A percentile compares a stretch with the other conserved stretches of the same genome.
These are phyloP conservation scores for Cyrtorhinus lividipennis DNA, from an alignment of 1,140 invertebrate genomes.

Conservation along the genomic window DNA sequence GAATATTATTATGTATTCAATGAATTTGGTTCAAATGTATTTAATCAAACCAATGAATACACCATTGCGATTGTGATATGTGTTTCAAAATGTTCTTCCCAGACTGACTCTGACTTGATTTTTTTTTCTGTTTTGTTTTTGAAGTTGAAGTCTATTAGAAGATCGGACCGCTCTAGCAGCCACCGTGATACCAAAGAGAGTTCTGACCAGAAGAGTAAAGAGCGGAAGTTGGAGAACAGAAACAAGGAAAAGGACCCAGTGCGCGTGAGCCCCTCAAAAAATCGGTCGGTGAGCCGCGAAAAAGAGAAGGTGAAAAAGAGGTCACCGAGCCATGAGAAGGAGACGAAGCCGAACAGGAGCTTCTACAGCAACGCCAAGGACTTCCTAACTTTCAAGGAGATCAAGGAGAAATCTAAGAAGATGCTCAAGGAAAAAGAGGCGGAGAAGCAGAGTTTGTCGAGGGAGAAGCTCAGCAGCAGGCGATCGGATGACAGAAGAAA, in stretches of 20 bases:
- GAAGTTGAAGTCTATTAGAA: too few relatives aligned
- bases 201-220: constrained; percentile 1
- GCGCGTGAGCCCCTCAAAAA: background rate
- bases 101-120: too few relatives aligned
- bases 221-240: constrained; percentile 8
- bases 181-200: constrained; percentile 7
- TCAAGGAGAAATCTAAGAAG: background rate
- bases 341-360: background rate
- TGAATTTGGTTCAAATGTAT: too few relatives aligned
- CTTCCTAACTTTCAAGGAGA: background rate
- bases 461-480: background rate
- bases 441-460: background rate
- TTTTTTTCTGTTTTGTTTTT: too few relatives aligned
- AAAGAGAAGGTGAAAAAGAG: background rate
- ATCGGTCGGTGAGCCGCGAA: background rate
- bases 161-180: constrained; percentile 6
- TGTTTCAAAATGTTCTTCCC: too few relatives aligned
- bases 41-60: too few relatives aligned
- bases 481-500: constrained; percentile 4
- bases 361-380: background rate
- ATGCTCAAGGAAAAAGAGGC: background rate
- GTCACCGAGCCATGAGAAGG: background rate
- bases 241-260: constrained; percentile 3
- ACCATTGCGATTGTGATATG: too few relatives aligned
- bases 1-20: too few relatives aligned